A percentile compares a stretch with the other conserved stretches of the same genome.
These are phyloP conservation scores for Podiceps cristatus DNA, from an alignment of 2,113 vertebrate species.

Conservation along the genomic window DNA sequence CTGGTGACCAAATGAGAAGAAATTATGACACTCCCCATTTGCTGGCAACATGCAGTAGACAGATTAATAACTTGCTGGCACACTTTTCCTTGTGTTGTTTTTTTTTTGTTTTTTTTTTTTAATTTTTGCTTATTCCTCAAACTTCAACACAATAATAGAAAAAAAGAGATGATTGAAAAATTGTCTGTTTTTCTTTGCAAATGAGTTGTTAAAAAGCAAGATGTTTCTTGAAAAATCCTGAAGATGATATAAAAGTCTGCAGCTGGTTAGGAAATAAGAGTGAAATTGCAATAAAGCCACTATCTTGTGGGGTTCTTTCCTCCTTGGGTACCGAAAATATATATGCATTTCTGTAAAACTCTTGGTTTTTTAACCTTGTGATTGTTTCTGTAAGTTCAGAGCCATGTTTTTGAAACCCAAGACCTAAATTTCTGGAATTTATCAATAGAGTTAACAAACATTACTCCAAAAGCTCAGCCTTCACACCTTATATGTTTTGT, in stretches of 20 bases:
- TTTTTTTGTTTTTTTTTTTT: background rate
- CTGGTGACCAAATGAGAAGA: background rate
- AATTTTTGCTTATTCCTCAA: background rate
- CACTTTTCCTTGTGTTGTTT: background rate
- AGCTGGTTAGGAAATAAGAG: background rate
- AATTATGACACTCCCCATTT: background rate
- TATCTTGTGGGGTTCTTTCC: background rate
- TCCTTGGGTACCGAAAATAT: background rate
- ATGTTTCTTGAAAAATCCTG: conserved; percentile 4
- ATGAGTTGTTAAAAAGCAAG: background rate
- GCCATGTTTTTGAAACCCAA: background rate
- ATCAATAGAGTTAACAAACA: background rate
- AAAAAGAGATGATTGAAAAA: background rate
- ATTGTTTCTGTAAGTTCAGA: background rate
- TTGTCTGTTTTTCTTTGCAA: background rate
- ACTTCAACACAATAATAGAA: background rate
- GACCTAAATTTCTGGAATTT: background rate
- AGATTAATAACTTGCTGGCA: background rate
- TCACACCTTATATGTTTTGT: background rate
- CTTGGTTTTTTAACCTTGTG: background rate
- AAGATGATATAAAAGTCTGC: background rate
- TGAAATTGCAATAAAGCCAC: background rate
- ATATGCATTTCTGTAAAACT: background rate
- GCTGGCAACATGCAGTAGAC: background rate
- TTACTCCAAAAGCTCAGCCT: background rate